Conservation (phyloP, 2,113 vertebrate genomes). For the Strigops habroptila region DNA sequence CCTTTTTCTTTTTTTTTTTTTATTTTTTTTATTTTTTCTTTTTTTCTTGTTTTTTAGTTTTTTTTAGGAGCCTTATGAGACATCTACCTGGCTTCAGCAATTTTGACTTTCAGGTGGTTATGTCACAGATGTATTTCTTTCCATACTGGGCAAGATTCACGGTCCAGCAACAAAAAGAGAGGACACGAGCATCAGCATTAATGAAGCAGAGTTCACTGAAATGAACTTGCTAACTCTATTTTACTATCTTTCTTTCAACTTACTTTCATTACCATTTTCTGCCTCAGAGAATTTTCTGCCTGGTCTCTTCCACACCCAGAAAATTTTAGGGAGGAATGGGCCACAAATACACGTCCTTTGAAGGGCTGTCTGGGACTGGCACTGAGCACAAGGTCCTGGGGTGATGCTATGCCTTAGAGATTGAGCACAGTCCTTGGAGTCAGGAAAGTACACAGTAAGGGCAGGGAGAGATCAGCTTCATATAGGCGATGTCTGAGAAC, state of each 20-base stretch:
- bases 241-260: neutral
- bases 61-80: neutral
- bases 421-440: accelerated
- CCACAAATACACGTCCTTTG: neutral
- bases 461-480: neutral
- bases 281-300: neutral
- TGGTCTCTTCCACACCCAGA: neutral
- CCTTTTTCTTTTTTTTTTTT: neutral
- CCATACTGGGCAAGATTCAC: neutral
- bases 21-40: too few species aligned
- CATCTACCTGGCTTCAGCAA: neutral
- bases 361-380: neutral
- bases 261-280: neutral
- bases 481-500: neutral
- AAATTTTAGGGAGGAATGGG: neutral
- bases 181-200: neutral
- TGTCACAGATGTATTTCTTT: neutral
- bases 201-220: neutral
- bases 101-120: neutral
- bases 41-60: neutral
- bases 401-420: neutral
- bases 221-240: neutral
- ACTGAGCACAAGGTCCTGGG: accelerated
- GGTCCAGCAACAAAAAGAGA: neutral
- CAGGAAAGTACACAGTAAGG: neutral